Evolutionary conservation across 2,888 invertebrate genomes (phyloP).

Genomic region (Trichogramma evanescens): DNA sequence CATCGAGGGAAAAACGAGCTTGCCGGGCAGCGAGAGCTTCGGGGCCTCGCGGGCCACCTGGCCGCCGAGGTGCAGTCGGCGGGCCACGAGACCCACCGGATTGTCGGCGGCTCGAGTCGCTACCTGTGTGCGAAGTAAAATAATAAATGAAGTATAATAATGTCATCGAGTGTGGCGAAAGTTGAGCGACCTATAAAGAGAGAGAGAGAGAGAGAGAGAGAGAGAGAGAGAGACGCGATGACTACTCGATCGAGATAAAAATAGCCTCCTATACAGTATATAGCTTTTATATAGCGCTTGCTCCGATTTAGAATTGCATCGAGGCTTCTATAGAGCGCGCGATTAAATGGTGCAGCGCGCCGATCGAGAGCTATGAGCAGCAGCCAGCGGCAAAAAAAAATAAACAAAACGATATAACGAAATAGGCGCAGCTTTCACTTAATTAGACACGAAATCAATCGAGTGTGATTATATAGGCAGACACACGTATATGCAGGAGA

Average conservation of each 20-base stretch:
- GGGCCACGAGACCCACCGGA: constrained; percentile 87
- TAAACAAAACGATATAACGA: background rate
- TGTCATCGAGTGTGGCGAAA: background rate
- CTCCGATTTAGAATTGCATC: no score
- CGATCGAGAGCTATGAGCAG: no score
- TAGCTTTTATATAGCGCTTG: no score
- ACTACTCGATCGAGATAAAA: background rate
- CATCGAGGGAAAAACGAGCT: constrained; percentile 94
- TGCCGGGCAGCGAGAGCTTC: constrained; percentile 91
- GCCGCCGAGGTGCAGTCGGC: constrained; percentile 84
- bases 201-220: no score
- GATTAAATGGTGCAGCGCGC: no score
- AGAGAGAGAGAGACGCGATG: no score
- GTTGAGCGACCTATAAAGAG: background rate
- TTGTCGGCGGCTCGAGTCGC: constrained; percentile 82
- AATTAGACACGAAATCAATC: background rate
- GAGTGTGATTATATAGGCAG: background rate
- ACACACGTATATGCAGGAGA: no score
- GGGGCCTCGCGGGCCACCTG: constrained; percentile 88
- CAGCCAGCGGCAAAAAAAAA: no score
- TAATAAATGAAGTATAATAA: background rate
- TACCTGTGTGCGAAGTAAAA: constrained; percentile 48
- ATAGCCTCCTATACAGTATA: background rate
- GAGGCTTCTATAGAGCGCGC: no score
- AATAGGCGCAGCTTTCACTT: background rate